These are phyloP conservation scores for Rhabditophanes sp. DNA, from an alignment of 2,888 invertebrate species.

Conservation along the genomic window DNA sequence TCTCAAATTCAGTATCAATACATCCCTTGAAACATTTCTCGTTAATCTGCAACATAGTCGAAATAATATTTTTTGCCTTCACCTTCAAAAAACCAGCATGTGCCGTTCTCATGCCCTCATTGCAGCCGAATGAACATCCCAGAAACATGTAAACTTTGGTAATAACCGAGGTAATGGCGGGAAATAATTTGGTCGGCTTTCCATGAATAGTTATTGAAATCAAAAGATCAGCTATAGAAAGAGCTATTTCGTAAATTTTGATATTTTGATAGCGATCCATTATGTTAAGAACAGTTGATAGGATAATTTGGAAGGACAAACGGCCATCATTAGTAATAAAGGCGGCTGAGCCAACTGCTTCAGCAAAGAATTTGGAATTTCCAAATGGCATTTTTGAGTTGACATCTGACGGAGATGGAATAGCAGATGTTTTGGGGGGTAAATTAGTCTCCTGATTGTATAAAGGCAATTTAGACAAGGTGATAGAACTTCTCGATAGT, in stretches of 20 bases:
- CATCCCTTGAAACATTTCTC: neutral
- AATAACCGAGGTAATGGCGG: constrained; percentile 23
- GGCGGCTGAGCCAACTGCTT: constrained; percentile 52
- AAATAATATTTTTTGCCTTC: constrained; percentile 25
- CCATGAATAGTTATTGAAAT: constrained; percentile 60
- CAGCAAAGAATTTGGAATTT: constrained; percentile 8
- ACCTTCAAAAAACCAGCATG: constrained; percentile 72
- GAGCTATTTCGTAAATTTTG: constrained; percentile 74
- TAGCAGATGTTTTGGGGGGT: too few species aligned
- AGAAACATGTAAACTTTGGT: constrained; percentile 66
- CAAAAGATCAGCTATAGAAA: constrained; percentile 75
- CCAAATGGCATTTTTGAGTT: too few species aligned
- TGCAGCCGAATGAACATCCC: constrained; percentile 88
- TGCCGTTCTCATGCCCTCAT: constrained; percentile 61
- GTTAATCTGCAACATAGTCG: constrained; percentile 17
- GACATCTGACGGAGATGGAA: too few species aligned
- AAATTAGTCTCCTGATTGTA: too few species aligned
- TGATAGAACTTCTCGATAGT: too few species aligned
- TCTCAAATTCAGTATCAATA: constrained; percentile 1
- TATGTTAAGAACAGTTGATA: constrained; percentile 46
- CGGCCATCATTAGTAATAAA: constrained; percentile 90
- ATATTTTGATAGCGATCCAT: constrained; percentile 68
- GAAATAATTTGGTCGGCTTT: constrained; percentile 10
- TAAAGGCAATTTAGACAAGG: too few species aligned
- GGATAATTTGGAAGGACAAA: constrained; percentile 70